Evolutionary conservation across 1,140 invertebrate genomes (phyloP).

Genomic region (Neodiprion pinetum): DNA sequence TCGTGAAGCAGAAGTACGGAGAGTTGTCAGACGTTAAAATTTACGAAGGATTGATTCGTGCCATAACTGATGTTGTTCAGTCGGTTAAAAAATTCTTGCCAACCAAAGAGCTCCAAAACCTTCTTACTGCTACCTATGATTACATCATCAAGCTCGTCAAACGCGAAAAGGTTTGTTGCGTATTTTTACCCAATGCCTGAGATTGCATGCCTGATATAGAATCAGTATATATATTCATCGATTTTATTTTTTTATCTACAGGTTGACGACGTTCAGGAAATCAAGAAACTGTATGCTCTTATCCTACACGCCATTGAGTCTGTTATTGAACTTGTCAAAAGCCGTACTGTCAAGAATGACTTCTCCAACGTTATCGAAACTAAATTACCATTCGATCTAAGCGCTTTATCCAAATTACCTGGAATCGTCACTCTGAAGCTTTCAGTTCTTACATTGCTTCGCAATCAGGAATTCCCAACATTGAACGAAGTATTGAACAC

Average conservation of each 20-base stretch:
- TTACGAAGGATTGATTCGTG: slow-evolving; percentile 58
- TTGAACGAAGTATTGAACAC: slow-evolving; percentile 59
- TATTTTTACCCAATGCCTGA: not conserved
- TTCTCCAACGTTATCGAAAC: slow-evolving; percentile 39
- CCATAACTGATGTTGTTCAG: slow-evolving; percentile 61
- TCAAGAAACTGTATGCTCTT: slow-evolving; percentile 64
- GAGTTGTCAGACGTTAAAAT: slow-evolving; percentile 48
- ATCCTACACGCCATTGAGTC: slow-evolving; percentile 59
- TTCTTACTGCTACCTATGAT: slow-evolving; percentile 61
- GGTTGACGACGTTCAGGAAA: slow-evolving; percentile 63
- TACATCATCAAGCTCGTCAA: slow-evolving; percentile 67
- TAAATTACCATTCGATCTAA: slow-evolving; percentile 50
- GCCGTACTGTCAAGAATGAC: slow-evolving; percentile 36
- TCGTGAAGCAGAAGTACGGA: slow-evolving; percentile 62
- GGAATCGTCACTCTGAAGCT: slow-evolving; percentile 58
- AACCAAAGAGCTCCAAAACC: slow-evolving; percentile 65
- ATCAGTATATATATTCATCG: not conserved
- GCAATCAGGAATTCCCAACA: slow-evolving; percentile 65
- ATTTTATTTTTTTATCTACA: slow-evolving; percentile 32
- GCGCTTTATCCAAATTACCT: slow-evolving; percentile 57
- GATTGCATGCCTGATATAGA: not conserved
- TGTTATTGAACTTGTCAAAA: slow-evolving; percentile 48
- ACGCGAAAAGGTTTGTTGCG: slow-evolving; percentile 40
- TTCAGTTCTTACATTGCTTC: slow-evolving; percentile 67
- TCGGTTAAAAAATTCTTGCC: slow-evolving; percentile 63